A percentile compares a stretch with the other conserved stretches of the same genome.
phyloP scores from a whole-genome alignment of 2,888 invertebrate genomes.

The Mamestra brassicae region DNA sequence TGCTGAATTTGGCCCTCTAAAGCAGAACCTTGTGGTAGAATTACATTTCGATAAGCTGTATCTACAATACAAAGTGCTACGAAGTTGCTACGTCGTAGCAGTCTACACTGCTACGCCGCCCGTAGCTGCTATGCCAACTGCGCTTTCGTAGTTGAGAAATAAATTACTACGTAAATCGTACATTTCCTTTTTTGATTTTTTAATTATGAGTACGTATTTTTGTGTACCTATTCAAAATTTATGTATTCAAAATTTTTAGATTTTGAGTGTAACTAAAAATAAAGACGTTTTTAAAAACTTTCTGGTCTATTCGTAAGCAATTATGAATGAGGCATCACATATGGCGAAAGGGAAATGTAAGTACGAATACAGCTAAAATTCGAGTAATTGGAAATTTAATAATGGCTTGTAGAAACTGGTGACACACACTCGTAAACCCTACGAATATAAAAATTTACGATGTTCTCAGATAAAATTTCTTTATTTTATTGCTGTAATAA shows the following conservation, averaged over 20 bases:
- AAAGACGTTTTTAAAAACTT: neutral
- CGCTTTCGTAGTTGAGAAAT: neutral
- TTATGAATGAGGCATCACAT: neutral
- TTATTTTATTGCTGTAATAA: constrained; percentile 77
- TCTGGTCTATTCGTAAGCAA: neutral
- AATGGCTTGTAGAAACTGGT: constrained; percentile 64
- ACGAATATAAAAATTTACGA: constrained; percentile 71
- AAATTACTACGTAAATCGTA: neutral
- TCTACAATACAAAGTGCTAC: constrained; percentile 9
- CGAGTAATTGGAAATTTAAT: constrained; percentile 63
- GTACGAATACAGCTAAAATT: constrained; percentile 8
- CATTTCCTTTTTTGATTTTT: neutral
- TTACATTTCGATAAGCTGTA: constrained; percentile 3
- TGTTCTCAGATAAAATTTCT: constrained; percentile 72
- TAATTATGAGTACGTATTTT: neutral
- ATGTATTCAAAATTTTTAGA: too few species aligned
- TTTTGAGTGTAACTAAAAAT: neutral
- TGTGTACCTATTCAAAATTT: neutral
- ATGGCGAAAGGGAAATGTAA: neutral
- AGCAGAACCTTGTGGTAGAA: constrained; percentile 21
- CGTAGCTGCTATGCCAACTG: neutral
- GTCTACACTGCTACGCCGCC: constrained; percentile 4
- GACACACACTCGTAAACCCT: constrained; percentile 72
- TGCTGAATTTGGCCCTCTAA: constrained; percentile 4
- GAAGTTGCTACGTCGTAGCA: constrained; percentile 53